These are phyloP conservation scores for Antheraea mylitta DNA, from an alignment of 1,140 invertebrate genomes.

Conservation along the genomic window DNA sequence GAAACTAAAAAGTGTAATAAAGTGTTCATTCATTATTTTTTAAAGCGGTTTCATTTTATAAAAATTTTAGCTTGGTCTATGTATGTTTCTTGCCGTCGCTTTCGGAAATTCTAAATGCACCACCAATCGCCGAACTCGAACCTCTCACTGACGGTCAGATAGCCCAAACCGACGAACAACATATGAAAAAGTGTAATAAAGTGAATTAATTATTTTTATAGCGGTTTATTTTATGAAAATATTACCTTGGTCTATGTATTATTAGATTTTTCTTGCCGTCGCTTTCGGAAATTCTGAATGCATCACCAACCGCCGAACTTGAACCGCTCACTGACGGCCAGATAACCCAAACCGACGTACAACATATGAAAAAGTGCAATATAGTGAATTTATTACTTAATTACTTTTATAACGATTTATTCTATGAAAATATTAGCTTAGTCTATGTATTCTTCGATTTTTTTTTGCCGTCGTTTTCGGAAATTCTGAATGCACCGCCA, in stretches of 20 bases:
- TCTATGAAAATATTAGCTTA: no score
- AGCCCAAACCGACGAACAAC: conserved; percentile 90
- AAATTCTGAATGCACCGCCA: conserved; percentile 92
- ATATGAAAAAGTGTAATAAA: no score
- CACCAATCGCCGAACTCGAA: conserved; percentile 97
- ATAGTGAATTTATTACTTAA: no score
- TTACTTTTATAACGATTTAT: neutral
- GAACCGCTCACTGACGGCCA: conserved; percentile 93
- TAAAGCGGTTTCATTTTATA: no score
- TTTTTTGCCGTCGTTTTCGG: conserved; percentile 84
- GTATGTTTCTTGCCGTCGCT: conserved; percentile 85
- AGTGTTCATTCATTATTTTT: neutral
- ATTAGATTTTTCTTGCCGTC: conserved; percentile 85
- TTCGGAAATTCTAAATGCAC: conserved; percentile 90
- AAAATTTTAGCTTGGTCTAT: no score
- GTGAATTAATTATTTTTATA: neutral
- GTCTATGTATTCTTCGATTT: conserved; percentile 76
- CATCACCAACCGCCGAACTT: conserved; percentile 96
- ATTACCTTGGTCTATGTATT: conserved; percentile 3
- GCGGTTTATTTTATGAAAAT: no score
- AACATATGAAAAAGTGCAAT: no score
- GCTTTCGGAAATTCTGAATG: conserved; percentile 89
- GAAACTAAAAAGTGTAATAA: no score
- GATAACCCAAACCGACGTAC: conserved; percentile 89
- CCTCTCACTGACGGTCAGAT: conserved; percentile 90